phyloP scores from a whole-genome alignment of 2,113 vertebrate genomes.

The Zeus faber region DNA sequence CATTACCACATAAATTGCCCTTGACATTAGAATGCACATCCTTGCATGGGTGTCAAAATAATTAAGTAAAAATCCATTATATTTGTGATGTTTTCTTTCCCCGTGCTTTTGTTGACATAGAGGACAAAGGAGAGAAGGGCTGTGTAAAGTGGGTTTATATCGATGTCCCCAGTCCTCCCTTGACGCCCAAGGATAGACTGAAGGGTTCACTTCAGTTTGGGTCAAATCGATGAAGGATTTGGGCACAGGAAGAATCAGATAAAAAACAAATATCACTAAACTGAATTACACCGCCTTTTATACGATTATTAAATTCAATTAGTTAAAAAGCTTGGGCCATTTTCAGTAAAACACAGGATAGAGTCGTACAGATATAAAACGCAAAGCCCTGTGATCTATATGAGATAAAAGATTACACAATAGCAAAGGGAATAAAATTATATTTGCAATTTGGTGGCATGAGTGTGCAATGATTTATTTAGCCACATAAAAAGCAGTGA shows the following conservation, averaged over 20 bases:
- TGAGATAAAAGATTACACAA: no score
- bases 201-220: slow-evolving; percentile 14
- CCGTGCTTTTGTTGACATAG: slow-evolving; percentile 34
- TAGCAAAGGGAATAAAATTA: slow-evolving; percentile 23
- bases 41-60: slow-evolving; percentile 27
- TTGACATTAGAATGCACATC: slow-evolving; percentile 44
- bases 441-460: slow-evolving; percentile 30
- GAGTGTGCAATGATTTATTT: background rate
- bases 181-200: background rate
- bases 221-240: slow-evolving; percentile 7
- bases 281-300: no score
- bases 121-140: slow-evolving; percentile 29
- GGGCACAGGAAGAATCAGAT: slow-evolving; percentile 11
- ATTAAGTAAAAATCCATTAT: slow-evolving; percentile 50
- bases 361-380: no score
- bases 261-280: no score
- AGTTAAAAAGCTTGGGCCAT: background rate
- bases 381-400: no score
- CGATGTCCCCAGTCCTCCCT: no score
- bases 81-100: slow-evolving; percentile 43
- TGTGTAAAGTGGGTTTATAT: slow-evolving; percentile 8
- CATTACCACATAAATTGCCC: slow-evolving; percentile 64
- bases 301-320: background rate
- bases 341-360: background rate
- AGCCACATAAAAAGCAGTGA: slow-evolving; percentile 16